Evolutionary conservation across 2,797 vertebrate genomes (phyloP).

Genomic region (Myotis vivesi): DNA sequence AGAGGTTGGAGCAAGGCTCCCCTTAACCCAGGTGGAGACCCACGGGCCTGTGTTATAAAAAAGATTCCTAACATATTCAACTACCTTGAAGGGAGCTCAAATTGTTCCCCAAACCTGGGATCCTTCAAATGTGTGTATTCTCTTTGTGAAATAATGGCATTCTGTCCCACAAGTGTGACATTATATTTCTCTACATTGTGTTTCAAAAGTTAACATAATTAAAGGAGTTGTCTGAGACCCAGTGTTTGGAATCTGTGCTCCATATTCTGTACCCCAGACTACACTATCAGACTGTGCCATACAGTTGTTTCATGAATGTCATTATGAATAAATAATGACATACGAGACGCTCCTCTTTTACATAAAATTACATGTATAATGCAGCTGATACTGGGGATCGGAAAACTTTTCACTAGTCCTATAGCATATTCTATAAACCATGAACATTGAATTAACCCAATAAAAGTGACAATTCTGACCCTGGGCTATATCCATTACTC

Average conservation of each 20-base stretch:
- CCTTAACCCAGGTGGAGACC: neutral
- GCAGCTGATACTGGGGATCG: constrained; percentile 57
- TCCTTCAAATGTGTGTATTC: constrained; percentile 34
- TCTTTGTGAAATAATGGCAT: constrained; percentile 44
- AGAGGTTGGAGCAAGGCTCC: neutral
- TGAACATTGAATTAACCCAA: constrained; percentile 73
- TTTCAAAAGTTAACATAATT: constrained; percentile 60
- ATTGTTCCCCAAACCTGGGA: neutral
- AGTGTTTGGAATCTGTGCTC: constrained; percentile 37
- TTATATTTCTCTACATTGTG: constrained; percentile 35
- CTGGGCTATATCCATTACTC: constrained; percentile 74
- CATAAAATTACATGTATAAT: constrained; percentile 66
- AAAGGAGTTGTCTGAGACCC: constrained; percentile 39
- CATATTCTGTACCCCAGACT: constrained; percentile 39
- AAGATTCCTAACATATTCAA: constrained; percentile 2
- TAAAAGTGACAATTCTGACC: constrained; percentile 76
- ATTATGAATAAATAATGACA: constrained; percentile 77
- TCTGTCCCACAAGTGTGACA: constrained; percentile 12
- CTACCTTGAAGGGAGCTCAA: neutral
- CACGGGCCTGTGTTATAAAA: neutral
- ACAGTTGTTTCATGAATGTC: constrained; percentile 62
- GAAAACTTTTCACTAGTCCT: constrained; percentile 67
- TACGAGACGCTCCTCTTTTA: constrained; percentile 47
- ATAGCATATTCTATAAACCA: constrained; percentile 75
- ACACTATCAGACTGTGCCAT: constrained; percentile 44